Evolutionary conservation across 2,797 vertebrate species (phyloP), one percentile per base, ranked within the genome.

Genomic region (Oreochromis mossambicus): DNA sequence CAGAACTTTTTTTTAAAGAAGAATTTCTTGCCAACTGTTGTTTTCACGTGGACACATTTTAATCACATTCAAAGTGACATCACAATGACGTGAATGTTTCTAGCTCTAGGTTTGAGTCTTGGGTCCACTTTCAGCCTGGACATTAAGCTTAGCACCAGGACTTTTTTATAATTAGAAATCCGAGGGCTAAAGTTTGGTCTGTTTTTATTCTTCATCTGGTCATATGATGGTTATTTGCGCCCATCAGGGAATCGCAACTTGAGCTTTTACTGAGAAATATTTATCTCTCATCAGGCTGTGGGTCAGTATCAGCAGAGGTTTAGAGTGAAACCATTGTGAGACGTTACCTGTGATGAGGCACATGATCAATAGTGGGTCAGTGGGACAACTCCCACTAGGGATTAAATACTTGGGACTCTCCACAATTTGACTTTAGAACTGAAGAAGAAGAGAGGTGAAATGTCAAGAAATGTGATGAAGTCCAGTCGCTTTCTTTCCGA

Each of bases 401-500:
- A 58, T 34, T 58, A 4, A 34, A 34, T 58, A 19, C 56, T 58
- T 58, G 29, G 15, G 56, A 58, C 15, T 19, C 29, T 61, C 15
- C 56, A 7, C 29, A 32, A 34, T 61, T 36, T 36, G 0, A 0
- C 17, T 19, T 34, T 61, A n/a, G 56, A 36, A 61, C 17, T 61
- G 9, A 61, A 61, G 56, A 61, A 61, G 56, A 61, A 19, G 6
- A 61, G 56, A 61, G 0, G 32, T 24, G 24, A 24, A 24, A 24
- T 24, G 24, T 61, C 0, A 0, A 61, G 17, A 61, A 61, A 19
- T 0, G 0, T 2, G 8, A 61, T 61, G 56, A 34, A 61, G 56
- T 61, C 52, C 52, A 14, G 52, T 26, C 21, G 0, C 52, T 0
- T 55, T 8, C 8, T 61, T 4, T 11, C 56, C 8, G 0, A 0